These are phyloP conservation scores for Diphyllodes magnificus DNA, from an alignment of 2,113 vertebrate genomes.

Conservation along the genomic window DNA sequence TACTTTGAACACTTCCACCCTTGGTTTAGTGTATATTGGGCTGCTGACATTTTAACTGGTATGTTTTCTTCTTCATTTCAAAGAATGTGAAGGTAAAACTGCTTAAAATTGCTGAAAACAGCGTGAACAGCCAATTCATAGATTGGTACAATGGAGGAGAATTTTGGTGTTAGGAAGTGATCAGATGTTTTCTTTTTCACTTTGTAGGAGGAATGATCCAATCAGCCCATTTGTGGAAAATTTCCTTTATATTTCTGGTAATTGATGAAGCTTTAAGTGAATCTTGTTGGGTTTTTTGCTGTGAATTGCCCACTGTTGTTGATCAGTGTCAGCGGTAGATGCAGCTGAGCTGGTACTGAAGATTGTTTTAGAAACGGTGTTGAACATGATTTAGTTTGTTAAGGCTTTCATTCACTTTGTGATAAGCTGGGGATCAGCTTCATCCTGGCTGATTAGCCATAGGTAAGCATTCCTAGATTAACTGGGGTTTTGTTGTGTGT, in stretches of 20 bases:
- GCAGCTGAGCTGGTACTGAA: neutral
- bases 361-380: neutral
- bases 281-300: neutral
- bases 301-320: neutral
- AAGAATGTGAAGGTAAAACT: neutral
- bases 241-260: neutral
- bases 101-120: neutral
- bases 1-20: neutral
- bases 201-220: neutral
- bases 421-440: slow-evolving; percentile 4
- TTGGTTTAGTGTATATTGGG: neutral
- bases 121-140: neutral
- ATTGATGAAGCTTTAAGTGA: neutral
- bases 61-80: neutral
- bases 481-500: neutral
- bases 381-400: neutral
- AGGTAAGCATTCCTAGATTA: neutral
- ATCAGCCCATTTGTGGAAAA: neutral
- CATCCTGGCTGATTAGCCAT: neutral
- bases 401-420: slow-evolving; percentile 7
- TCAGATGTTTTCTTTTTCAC: neutral
- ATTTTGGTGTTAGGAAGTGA: neutral
- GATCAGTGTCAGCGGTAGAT: neutral
- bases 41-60: neutral
- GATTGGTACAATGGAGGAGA: neutral